phyloP scores from a whole-genome alignment of 1,140 invertebrate species.

The Marisa cornuarietis region DNA sequence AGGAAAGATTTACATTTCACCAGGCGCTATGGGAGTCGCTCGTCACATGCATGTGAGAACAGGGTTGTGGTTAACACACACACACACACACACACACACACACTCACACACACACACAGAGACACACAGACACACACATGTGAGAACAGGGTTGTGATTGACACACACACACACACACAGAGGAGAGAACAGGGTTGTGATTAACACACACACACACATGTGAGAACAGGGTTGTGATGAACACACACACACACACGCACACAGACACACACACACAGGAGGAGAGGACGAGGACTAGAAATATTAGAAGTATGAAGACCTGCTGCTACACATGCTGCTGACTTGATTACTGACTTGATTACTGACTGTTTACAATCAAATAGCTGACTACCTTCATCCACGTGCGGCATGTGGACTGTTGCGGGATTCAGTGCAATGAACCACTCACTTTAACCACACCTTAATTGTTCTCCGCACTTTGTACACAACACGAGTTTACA shows the following conservation, averaged over 20 bases:
- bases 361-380: background rate
- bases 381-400: background rate
- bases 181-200: background rate
- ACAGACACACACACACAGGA: background rate
- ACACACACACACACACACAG: slow-evolving; percentile 8
- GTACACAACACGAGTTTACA: too few relatives aligned
- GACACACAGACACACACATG: too few relatives aligned
- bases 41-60: background rate
- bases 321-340: background rate
- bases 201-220: background rate
- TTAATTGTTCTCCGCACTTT: too few relatives aligned
- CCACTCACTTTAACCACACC: too few relatives aligned
- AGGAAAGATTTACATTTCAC: background rate
- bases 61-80: background rate
- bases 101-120: background rate
- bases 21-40: too few relatives aligned
- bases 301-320: background rate
- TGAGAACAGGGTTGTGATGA: too few relatives aligned
- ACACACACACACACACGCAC: too few relatives aligned
- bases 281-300: background rate
- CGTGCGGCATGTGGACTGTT: background rate
- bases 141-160: too few relatives aligned
- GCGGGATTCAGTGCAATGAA: too few relatives aligned
- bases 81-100: slow-evolving; percentile 10
- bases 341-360: background rate